Base-by-base conservation (phyloP, 2,113 vertebrate genomes). In the Cromileptes altivelis region DNA sequence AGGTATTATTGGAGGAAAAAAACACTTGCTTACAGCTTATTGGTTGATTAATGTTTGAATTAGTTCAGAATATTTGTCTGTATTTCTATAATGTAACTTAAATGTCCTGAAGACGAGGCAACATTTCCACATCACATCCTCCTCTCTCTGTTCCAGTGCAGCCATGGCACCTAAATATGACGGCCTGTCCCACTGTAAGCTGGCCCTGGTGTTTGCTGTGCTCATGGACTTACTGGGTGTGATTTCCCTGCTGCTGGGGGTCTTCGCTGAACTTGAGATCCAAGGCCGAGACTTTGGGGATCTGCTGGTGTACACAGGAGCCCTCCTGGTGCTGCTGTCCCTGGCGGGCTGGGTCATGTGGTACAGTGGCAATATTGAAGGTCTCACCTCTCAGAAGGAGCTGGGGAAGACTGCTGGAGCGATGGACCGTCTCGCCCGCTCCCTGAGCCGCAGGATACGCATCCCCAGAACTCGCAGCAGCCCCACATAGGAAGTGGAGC, bases 331-430 rank as follows among this genome's bases (percentile, higher is more conserved):
- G 30, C 93, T 97, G 33, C 40, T 97, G 80, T 97, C 97, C 65
- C 90, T 98, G 81, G 94, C 95, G 0, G 96, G 96, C 68, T 98
- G 97, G 97, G 95, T 98, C 61, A 93, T 97, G 93, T 98, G 97
- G 97, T 98, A 98, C 94, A 98, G 97, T 0, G 97, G 97, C 77
- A 98, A 98, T 82, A 96, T 98, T 8, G 96, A 97, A 85, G 95
- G 95, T 33, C 86, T 96, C 83, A 86, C 67, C 4, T 86, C 90
- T 21, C 80, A 58, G 5, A 94, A 89, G 80, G 92, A 94, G n/a
- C 50, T 88, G 23, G 82, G 86, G 19, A 80, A 86, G n/a, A 23
- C 47, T 12, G 56, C 92, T 61, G 90, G 75, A 1, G 93, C 94
- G 8, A 86, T 96, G 89, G 95, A 96, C 40, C 90, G 92, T 6